Conservation (phyloP, 2,888 invertebrate genomes). For the Apomyelois bistriatella region DNA sequence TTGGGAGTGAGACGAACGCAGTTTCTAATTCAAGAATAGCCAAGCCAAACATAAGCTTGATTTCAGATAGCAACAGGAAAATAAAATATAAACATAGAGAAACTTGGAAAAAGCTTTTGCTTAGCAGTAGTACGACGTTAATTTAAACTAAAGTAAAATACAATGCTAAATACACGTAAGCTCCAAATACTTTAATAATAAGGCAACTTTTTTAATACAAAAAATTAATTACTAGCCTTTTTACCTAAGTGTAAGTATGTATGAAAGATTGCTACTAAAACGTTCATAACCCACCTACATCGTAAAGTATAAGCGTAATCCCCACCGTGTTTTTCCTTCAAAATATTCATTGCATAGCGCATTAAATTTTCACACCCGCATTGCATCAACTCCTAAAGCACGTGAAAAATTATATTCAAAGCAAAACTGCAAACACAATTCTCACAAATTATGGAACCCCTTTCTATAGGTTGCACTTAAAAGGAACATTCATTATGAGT, state of each 20-base stretch:
- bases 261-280: neutral
- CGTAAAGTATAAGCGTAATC: neutral
- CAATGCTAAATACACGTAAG: too few relatives aligned
- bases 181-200: too few relatives aligned
- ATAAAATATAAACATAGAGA: too few relatives aligned
- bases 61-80: too few relatives aligned
- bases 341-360: conserved; percentile 4
- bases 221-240: too few relatives aligned
- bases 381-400: conserved; percentile 11
- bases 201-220: too few relatives aligned
- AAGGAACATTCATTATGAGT: conserved; percentile 9
- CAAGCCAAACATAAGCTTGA: too few relatives aligned
- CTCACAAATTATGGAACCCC: conserved; percentile 8
- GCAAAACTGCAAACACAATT: conserved; percentile 9
- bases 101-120: too few relatives aligned
- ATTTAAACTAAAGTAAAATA: too few relatives aligned
- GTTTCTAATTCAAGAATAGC: too few relatives aligned
- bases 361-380: conserved; percentile 10
- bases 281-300: neutral
- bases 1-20: too few relatives aligned
- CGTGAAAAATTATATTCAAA: conserved; percentile 10
- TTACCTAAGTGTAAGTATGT: neutral
- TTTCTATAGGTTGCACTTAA: conserved; percentile 11
- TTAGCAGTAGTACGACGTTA: too few relatives aligned
- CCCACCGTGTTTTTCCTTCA: neutral